Evolutionary conservation across 2,797 vertebrate species (phyloP).

Genomic region (Sphenodon punctatus): DNA sequence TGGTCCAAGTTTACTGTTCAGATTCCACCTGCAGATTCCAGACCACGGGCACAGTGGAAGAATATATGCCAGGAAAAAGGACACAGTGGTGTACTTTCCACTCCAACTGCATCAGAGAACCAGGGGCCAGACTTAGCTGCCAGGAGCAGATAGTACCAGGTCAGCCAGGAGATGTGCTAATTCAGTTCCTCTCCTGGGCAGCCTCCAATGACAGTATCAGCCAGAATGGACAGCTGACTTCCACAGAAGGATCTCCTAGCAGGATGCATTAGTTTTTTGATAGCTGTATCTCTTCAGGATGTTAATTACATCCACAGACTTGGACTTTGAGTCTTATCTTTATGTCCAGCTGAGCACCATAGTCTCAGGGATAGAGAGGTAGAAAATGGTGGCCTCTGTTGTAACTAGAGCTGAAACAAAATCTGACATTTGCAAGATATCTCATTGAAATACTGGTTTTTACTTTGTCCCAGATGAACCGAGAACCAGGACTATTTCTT

Average conservation of each 20-base stretch:
- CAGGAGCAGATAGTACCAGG: not conserved
- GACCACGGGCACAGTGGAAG: no score
- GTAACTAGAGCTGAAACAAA: no score
- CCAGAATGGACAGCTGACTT: not conserved
- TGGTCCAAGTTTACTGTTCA: no score
- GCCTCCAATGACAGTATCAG: not conserved
- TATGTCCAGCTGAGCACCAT: no score
- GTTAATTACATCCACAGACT: not conserved
- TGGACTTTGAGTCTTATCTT: not conserved
- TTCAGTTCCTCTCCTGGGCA: accelerated
- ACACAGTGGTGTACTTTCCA: no score
- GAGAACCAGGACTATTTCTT: no score
- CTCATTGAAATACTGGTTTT: no score
- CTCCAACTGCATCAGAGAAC: not conserved
- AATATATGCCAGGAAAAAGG: no score
- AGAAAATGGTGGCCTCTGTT: not conserved
- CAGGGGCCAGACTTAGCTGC: accelerated
- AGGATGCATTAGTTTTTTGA: not conserved
- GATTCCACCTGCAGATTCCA: no score
- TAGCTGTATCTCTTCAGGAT: accelerated
- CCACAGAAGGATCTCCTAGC: not conserved
- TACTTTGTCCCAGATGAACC: no score
- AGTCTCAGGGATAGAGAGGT: not conserved
- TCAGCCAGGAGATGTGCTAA: not conserved
- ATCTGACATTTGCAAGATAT: no score